Conservation (phyloP, 1,140 invertebrate species). For the Matsumurasca onukii region DNA sequence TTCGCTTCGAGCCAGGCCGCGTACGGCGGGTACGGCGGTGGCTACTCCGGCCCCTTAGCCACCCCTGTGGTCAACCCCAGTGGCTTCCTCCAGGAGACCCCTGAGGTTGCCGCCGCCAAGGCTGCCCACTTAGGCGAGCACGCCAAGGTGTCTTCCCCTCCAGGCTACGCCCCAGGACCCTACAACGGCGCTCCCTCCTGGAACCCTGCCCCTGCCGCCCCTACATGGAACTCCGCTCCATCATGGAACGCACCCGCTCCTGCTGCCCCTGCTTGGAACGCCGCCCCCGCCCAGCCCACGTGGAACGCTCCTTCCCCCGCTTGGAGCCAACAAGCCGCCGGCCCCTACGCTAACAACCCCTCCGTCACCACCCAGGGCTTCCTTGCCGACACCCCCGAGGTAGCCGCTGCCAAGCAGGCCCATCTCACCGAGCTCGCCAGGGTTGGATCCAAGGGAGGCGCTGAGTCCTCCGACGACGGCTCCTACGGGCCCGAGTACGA, state of each 20-base stretch:
- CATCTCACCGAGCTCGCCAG: conserved; percentile 36
- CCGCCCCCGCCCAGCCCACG: too few species aligned
- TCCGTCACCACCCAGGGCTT: conserved; percentile 24
- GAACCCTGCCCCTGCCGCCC: conserved; percentile 23
- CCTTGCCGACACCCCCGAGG: conserved; percentile 38
- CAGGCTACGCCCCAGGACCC: conserved; percentile 12
- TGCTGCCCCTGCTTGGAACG: too few species aligned
- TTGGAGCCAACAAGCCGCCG: too few species aligned
- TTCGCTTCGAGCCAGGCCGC: background rate
- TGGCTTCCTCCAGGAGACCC: conserved; percentile 39
- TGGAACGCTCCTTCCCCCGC: too few species aligned
- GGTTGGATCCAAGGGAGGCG: conserved; percentile 31
- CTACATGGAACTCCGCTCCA: too few species aligned
- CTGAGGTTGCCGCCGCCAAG: conserved; percentile 42
- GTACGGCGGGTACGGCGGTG: conserved; percentile 23
- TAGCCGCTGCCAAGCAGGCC: conserved; percentile 42
- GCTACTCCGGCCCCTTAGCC: conserved; percentile 29
- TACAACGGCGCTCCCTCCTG: conserved; percentile 47
- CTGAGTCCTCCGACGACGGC: conserved; percentile 36
- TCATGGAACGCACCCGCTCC: too few species aligned
- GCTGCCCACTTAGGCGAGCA: conserved; percentile 39
- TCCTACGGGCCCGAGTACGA: conserved; percentile 35
- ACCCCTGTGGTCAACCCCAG: conserved; percentile 28
- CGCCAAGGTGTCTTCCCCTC: conserved; percentile 27
- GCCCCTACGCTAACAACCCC: conserved; percentile 29